Evolutionary conservation across 2,113 vertebrate species (phyloP), one percentile per base, ranked within the genome.

Genomic region (Jaculus jaculus): DNA sequence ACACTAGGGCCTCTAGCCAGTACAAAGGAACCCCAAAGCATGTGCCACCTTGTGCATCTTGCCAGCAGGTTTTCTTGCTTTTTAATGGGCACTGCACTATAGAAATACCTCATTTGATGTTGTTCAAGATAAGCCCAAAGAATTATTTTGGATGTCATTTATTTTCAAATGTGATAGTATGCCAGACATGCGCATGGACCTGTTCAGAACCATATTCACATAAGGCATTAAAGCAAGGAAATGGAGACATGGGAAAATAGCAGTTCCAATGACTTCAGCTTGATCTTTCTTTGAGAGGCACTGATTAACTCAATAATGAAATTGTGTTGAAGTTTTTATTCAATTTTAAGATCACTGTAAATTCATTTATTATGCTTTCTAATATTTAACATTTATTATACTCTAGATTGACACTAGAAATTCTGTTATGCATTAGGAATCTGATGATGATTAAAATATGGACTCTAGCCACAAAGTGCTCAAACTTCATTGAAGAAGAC

Each of bases 281-380:
- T 39, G 5, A 20, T 23, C 78, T 87, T 84, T 68, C 47, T 34
- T 63, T 54, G 42, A 92, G 60, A 91, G 24, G 30, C 4, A 89
- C 7, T 17, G 28, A 69, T 58, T 94, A 71, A 58, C 79, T 34
- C 73, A 23, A 34, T 86, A 77, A 87, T 13, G 20, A 81, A 61
- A 79, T 42, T 34, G 20, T 37, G 42, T 5, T 34, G 26, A 89
- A 34, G 51, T 0, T 39, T 78, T 78, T 16, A 39, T 17, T 89
- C 78, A 92, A 94, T 77, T 79, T 92, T 93, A 39, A 92, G 17
- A 51, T 77, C 11, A 2, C 61, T 79, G 75, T 47, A 23, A 84
- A 84, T 28, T 39, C 24, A 84, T 84, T 87, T 90, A 47, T 82
- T 69, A 42, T 74, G 32, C 10, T 90, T 61, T 58, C 39, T 42